Conservation (phyloP, 2,797 vertebrate genomes). For the Dryobates pubescens region DNA sequence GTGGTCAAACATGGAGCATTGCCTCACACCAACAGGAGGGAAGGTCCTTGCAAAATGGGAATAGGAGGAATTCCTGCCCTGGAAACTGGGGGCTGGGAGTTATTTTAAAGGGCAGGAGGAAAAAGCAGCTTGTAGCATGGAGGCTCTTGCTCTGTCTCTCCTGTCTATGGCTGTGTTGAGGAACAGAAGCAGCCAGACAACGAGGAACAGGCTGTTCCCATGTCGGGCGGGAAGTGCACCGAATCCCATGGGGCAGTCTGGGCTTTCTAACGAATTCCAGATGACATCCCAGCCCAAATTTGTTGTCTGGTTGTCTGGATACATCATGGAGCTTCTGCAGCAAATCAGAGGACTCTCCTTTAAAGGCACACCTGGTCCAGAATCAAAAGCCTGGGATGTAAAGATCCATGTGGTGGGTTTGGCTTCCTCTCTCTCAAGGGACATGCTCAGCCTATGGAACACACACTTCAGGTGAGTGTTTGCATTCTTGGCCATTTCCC, state of each 20-base stretch:
- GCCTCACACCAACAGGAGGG: accelerated
- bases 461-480: background rate
- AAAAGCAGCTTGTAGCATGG: background rate
- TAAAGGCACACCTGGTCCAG: background rate
- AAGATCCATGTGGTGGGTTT: conserved; percentile 32
- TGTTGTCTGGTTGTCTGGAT: background rate
- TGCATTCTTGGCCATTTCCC: background rate
- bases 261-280: conserved; percentile 40
- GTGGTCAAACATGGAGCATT: accelerated
- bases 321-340: background rate
- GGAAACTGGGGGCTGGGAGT: background rate
- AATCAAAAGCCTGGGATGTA: background rate
- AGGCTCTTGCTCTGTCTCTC: background rate
- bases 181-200: conserved; percentile 19
- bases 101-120: background rate
- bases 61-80: background rate
- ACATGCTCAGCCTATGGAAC: background rate
- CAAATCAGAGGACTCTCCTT: background rate
- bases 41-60: background rate
- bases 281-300: background rate
- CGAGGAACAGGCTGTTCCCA: conserved; percentile 42
- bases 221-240: conserved; percentile 20
- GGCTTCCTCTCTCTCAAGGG: background rate
- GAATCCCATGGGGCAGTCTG: conserved; percentile 17
- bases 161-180: background rate